These are phyloP conservation scores for Otus sunia DNA, from an alignment of 2,113 vertebrate species.

Conservation along the genomic window DNA sequence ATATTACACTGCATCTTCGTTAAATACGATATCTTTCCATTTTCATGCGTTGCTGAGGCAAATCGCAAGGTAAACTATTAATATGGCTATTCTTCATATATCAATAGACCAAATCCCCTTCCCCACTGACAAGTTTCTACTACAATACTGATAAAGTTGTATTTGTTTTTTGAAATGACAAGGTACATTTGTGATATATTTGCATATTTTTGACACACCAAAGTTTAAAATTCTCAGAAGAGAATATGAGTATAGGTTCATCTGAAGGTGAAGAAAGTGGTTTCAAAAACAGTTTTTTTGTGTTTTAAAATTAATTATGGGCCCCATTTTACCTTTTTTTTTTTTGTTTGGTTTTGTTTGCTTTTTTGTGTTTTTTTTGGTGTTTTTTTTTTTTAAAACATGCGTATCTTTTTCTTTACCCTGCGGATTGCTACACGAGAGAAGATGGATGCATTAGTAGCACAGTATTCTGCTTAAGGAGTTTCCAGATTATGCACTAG, in stretches of 20 bases:
- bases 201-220: slow-evolving; percentile 80
- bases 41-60: slow-evolving; percentile 72
- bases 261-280: slow-evolving; percentile 60
- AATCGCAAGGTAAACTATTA: slow-evolving; percentile 78
- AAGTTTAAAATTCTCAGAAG: slow-evolving; percentile 66
- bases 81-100: slow-evolving; percentile 82
- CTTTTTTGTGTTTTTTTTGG: neutral
- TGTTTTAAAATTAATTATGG: slow-evolving; percentile 55
- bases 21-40: slow-evolving; percentile 58
- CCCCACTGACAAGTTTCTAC: slow-evolving; percentile 72
- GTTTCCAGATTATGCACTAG: slow-evolving; percentile 66
- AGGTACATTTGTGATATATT: slow-evolving; percentile 73
- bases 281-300: slow-evolving; percentile 45
- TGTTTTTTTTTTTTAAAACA: neutral
- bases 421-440: slow-evolving; percentile 57
- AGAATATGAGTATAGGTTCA: slow-evolving; percentile 54
- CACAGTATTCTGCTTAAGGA: slow-evolving; percentile 56
- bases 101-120: slow-evolving; percentile 75
- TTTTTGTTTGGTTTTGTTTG: neutral
- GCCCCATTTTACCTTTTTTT: slow-evolving; percentile 48
- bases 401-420: slow-evolving; percentile 68
- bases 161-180: slow-evolving; percentile 61
- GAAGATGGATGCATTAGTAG: slow-evolving; percentile 60
- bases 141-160: slow-evolving; percentile 65
- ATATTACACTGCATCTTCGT: slow-evolving; percentile 64